Conservation (phyloP, 1,140 invertebrate species). For the Lysiphlebus fabarum region DNA sequence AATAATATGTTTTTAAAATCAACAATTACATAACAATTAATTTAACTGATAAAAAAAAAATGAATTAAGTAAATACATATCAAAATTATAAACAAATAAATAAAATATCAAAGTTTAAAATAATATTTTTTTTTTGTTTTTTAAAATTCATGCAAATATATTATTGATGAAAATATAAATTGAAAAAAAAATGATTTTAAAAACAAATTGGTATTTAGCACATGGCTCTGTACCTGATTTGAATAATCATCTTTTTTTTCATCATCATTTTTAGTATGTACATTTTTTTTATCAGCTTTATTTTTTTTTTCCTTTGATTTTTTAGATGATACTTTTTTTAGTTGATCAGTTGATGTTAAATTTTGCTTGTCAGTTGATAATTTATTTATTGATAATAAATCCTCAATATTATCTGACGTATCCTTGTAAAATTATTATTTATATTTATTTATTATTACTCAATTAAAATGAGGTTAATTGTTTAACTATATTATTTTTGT, state of each 20-base stretch:
- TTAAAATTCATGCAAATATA: too few relatives aligned
- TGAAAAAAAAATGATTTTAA: too few relatives aligned
- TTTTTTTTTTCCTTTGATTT: conserved; percentile 47
- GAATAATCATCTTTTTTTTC: conserved; percentile 32
- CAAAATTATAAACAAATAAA: too few relatives aligned
- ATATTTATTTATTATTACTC: conserved; percentile 16
- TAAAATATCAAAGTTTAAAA: too few relatives aligned
- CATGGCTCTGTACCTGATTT: conserved; percentile 31
- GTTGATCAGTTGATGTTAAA: conserved; percentile 24
- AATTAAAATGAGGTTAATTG: background rate
- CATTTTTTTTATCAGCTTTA: conserved; percentile 45
- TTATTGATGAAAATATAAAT: too few relatives aligned
- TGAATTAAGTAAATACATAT: too few relatives aligned
- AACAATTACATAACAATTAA: too few relatives aligned
- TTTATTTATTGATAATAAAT: conserved; percentile 18
- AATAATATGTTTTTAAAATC: too few relatives aligned
- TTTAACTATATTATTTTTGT: too few relatives aligned
- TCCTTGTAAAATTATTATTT: conserved; percentile 20
- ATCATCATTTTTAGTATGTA: conserved; percentile 32
- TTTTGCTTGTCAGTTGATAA: conserved; percentile 29
- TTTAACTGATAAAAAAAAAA: too few relatives aligned
- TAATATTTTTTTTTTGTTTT: too few relatives aligned
- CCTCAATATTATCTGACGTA: conserved; percentile 20
- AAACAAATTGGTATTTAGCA: too few relatives aligned
- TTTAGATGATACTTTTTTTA: conserved; percentile 27